Base-by-base conservation (phyloP, 2,888 invertebrate species). In the Protophormia terraenovae region DNA sequence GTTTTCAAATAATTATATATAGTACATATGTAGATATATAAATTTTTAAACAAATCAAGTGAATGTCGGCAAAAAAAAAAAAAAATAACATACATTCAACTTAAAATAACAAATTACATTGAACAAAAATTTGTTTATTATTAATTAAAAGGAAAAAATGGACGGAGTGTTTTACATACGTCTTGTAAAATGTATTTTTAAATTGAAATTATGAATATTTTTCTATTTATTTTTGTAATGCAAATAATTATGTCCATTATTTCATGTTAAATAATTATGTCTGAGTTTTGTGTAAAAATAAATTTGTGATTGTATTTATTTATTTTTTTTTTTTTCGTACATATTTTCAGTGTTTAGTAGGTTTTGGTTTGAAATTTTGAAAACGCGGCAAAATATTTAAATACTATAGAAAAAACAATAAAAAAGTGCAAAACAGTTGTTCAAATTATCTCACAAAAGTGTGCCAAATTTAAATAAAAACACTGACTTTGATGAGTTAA, bases 41-140 rank as follows among this genome's bases (percentile, higher is more conserved):
- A 69, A 79, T 79, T 84, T 83, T 79, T 50, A 71, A 76, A 80
- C 58, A 76, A 84, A 80, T 84, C 79, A 76, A 79, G 41, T 76
- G 80, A 71, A 84, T 76, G 80, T 80, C 80, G 73, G 75, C 75
- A 69, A 71, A 79, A 66, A 64, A 60, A 2, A 22, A 22, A 53
- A 22, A 1, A 8, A 12, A 1, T 50, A 3, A 50, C 12, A 12
- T 50, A 50, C 8, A 50, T 22, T 50, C 7, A 16, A 45, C 7
- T 45, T 5, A 60, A 60, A 32, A 32, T 7, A 32, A 35, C 10
- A 41, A 32, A 47, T 69, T 50, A 55, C 24, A 72, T 10, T n/a
- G n/a, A 53, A 0, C 50, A 27, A 29, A 24, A 62, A 38, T 45
- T 41, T 79, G 14, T 73, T 71, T 73, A 69, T 60, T 62, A 67